These are phyloP conservation scores for Buphagus erythrorhynchus DNA, from an alignment of 2,797 vertebrate species.

Conservation along the genomic window DNA sequence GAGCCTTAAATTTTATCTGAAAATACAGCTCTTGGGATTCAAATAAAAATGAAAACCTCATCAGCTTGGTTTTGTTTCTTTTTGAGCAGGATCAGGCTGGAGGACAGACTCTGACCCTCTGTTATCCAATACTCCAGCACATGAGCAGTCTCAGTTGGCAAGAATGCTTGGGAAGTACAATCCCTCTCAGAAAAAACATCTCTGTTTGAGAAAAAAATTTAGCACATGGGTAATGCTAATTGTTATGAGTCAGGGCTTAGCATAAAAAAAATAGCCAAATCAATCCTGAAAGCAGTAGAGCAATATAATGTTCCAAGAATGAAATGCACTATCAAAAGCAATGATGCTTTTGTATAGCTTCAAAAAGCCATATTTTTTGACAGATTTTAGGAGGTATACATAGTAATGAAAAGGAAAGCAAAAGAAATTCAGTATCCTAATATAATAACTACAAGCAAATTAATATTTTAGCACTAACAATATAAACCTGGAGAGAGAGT, in stretches of 20 bases:
- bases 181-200: background rate
- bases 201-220: background rate
- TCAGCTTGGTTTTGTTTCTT: background rate
- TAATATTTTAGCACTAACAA: background rate
- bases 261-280: background rate
- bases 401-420: background rate
- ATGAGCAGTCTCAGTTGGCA: background rate
- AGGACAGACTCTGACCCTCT: background rate
- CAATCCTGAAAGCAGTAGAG: background rate
- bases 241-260: background rate
- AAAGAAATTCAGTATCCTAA: background rate
- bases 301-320: background rate
- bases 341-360: background rate
- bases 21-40: background rate
- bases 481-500: background rate
- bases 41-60: background rate
- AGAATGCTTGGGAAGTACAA: background rate
- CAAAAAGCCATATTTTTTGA: background rate
- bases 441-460: background rate
- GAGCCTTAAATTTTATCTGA: background rate
- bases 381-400: background rate
- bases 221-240: slow-evolving; percentile 10
- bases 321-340: background rate
- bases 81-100: background rate
- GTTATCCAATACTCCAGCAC: background rate